Conservation (phyloP, 2,113 vertebrate species). For the Pundamilia nyererei region DNA sequence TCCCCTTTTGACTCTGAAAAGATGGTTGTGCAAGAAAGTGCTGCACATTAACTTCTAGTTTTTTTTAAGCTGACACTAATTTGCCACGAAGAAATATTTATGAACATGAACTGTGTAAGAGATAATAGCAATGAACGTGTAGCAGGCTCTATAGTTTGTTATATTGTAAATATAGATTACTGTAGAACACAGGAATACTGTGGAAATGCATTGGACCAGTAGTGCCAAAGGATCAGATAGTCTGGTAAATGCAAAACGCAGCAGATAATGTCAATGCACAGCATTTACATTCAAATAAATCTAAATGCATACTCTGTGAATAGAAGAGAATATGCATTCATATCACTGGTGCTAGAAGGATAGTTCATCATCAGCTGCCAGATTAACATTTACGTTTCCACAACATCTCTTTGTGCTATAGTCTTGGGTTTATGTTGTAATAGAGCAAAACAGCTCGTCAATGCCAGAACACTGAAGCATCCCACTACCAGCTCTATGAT, state of each 20-base stretch:
- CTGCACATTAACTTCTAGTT: background rate
- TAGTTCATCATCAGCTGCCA: background rate
- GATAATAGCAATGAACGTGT: background rate
- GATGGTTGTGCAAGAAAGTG: background rate
- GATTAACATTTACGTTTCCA: background rate
- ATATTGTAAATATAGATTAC: background rate
- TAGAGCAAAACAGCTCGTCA: background rate
- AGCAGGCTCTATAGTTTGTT: background rate
- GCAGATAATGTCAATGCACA: background rate
- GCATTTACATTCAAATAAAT: background rate
- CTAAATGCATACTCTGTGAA: background rate
- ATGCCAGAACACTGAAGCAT: background rate
- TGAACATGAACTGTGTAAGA: background rate
- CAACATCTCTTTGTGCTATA: background rate
- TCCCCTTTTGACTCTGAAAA: background rate
- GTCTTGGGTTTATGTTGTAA: background rate
- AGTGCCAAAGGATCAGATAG: background rate
- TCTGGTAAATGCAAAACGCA: background rate
- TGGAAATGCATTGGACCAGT: background rate
- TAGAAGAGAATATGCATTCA: fast-evolving
- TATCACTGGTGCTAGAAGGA: background rate
- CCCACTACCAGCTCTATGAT: background rate
- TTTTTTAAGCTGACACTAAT: background rate
- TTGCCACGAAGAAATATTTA: background rate
- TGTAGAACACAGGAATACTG: background rate